These are phyloP conservation scores for Eucera pruinosa DNA, from an alignment of 2,888 invertebrate genomes.

Conservation along the genomic window DNA sequence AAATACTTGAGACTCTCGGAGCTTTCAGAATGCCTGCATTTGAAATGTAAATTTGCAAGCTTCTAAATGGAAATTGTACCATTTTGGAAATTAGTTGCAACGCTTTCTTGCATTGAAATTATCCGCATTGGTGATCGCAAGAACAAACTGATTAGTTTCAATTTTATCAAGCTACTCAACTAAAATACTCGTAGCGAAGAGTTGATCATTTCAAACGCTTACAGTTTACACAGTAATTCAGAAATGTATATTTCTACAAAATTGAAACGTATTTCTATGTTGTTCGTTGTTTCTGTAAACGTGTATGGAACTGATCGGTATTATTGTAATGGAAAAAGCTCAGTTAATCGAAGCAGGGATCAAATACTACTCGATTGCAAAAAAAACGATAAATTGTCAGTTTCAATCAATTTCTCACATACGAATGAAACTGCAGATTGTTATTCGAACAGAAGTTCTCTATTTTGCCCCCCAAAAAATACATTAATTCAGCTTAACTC, in stretches of 20 bases:
- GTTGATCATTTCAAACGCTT: background rate
- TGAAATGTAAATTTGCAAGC: slow-evolving; percentile 13
- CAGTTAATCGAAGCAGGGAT: background rate
- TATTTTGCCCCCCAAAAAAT: background rate
- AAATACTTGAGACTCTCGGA: background rate
- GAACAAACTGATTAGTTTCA: background rate
- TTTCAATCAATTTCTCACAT: background rate
- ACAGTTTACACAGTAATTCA: background rate
- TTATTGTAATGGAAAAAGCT: background rate
- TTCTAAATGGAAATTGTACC: background rate
- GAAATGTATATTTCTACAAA: background rate
- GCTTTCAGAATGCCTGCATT: background rate
- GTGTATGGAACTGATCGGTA: background rate
- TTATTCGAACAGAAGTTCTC: background rate
- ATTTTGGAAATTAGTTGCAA: slow-evolving; percentile 1
- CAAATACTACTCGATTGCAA: background rate
- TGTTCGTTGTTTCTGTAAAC: background rate
- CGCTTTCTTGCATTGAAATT: slow-evolving; percentile 1
- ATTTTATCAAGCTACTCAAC: background rate
- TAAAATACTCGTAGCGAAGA: background rate
- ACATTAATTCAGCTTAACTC: background rate
- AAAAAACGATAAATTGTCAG: background rate
- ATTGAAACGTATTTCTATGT: background rate
- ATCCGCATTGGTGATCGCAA: background rate
- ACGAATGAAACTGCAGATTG: background rate